These are phyloP conservation scores for Ypsolopha sequella DNA, from an alignment of 2,888 invertebrate genomes.

Conservation along the genomic window DNA sequence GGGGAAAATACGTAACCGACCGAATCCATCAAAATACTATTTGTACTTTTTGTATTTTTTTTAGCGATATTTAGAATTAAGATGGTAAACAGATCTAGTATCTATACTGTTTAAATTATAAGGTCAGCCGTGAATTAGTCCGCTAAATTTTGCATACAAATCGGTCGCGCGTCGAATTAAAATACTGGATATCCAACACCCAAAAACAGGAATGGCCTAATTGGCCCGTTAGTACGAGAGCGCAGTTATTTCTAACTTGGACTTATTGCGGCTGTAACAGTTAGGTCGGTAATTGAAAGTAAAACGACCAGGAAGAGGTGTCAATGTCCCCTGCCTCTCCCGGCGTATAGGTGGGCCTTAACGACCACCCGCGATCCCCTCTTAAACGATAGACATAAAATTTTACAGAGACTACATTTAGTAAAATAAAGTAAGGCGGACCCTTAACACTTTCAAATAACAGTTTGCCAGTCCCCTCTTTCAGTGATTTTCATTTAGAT, in stretches of 20 bases:
- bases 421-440: constrained; percentile 42
- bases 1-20: too few relatives aligned
- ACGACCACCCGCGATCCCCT: constrained; percentile 32
- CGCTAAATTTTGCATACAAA: too few relatives aligned
- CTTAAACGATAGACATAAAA: constrained; percentile 47
- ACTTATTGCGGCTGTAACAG: constrained; percentile 26
- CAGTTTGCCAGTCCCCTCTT: constrained; percentile 8
- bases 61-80: too few relatives aligned
- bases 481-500: constrained; percentile 7
- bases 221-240: too few relatives aligned
- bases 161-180: too few relatives aligned
- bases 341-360: constrained; percentile 36
- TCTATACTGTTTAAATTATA: too few relatives aligned
- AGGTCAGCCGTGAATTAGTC: too few relatives aligned
- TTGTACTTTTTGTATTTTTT: too few relatives aligned
- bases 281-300: constrained; percentile 45
- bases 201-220: too few relatives aligned
- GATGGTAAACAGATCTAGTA: too few relatives aligned
- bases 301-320: constrained; percentile 32
- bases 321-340: constrained; percentile 1
- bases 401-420: constrained; percentile 55
- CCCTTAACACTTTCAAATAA: constrained; percentile 23
- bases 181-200: too few relatives aligned
- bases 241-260: constrained; percentile 19
- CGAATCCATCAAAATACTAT: too few relatives aligned